A percentile compares a stretch with the other conserved stretches of the same genome.
Evolutionary conservation across 2,888 invertebrate genomes (phyloP).

Genomic region (Willowsia nigromaculata): DNA sequence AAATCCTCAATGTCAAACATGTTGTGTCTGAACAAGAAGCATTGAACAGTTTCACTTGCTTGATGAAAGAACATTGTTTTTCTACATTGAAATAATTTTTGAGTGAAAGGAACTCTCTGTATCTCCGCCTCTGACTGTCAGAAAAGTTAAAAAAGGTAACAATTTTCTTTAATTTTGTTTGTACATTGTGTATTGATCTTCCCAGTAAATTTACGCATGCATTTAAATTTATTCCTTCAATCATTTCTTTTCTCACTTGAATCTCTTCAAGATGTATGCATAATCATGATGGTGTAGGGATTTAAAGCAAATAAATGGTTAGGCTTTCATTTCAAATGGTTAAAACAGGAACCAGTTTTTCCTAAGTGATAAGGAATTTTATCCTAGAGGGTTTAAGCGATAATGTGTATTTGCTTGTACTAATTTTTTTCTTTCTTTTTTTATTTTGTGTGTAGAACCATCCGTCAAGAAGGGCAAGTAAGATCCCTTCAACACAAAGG

Average conservation of each 20-base stretch:
- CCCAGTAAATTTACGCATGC: neutral
- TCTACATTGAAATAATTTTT: neutral
- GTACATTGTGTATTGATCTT: neutral
- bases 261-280: neutral
- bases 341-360: slow-evolving; percentile 62
- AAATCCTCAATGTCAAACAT: slow-evolving; percentile 39
- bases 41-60: neutral
- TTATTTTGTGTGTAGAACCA: slow-evolving; percentile 12
- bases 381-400: slow-evolving; percentile 26
- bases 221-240: slow-evolving; percentile 18
- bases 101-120: slow-evolving; percentile 19
- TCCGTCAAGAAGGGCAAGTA: slow-evolving; percentile 51
- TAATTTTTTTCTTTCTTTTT: slow-evolving; percentile 13
- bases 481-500: slow-evolving; percentile 40
- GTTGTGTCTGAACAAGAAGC: slow-evolving; percentile 36
- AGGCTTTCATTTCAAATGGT: neutral
- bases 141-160: slow-evolving; percentile 47
- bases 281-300: neutral
- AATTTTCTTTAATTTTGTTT: slow-evolving; percentile 20
- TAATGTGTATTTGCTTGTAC: neutral
- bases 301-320: slow-evolving; percentile 55
- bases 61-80: neutral
- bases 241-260: neutral
- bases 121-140: slow-evolving; percentile 29
- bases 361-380: slow-evolving; percentile 29